Percentiles rank a stretch among this genome's conserved stretches.
Evolutionary conservation across 2,797 vertebrate genomes (phyloP).

Genomic region (Taenioides sp.): DNA sequence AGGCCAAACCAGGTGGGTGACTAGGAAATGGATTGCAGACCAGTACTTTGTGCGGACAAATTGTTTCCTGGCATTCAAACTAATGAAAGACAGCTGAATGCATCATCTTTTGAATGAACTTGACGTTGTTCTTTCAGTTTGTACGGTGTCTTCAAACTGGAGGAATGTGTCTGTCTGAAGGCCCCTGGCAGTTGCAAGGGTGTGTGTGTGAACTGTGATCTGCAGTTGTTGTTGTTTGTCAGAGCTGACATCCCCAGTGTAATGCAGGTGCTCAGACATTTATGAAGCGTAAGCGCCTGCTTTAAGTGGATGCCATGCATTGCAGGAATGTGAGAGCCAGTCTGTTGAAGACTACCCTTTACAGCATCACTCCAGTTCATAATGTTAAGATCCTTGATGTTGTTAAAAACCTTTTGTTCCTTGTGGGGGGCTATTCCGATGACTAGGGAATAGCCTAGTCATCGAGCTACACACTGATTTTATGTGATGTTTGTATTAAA

Average conservation of each 20-base stretch:
- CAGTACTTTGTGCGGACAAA: no score
- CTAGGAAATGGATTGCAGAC: no score
- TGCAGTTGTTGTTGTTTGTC: conserved; percentile 24
- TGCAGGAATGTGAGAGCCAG: not conserved
- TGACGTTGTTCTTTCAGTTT: not conserved
- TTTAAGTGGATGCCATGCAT: conserved; percentile 25
- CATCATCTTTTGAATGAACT: not conserved
- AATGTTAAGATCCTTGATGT: no score
- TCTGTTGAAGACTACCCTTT: not conserved
- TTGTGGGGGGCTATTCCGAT: no score
- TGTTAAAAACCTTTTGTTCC: no score
- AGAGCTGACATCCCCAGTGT: conserved; percentile 8
- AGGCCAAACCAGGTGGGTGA: no score
- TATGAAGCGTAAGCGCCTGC: conserved; percentile 6
- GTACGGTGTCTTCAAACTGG: not conserved
- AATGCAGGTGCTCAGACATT: conserved; percentile 28
- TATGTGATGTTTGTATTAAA: no score
- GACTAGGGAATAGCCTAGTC: no score
- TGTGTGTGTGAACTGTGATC: no score
- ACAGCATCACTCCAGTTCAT: not conserved
- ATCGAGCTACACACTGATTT: no score
- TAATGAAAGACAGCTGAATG: not conserved
- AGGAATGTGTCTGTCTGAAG: conserved; percentile 8
- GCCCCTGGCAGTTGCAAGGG: no score
- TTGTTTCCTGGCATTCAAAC: not conserved